Evolutionary conservation across 2,113 vertebrate species (phyloP).

Genomic region (Hippopotamus amphibius): DNA sequence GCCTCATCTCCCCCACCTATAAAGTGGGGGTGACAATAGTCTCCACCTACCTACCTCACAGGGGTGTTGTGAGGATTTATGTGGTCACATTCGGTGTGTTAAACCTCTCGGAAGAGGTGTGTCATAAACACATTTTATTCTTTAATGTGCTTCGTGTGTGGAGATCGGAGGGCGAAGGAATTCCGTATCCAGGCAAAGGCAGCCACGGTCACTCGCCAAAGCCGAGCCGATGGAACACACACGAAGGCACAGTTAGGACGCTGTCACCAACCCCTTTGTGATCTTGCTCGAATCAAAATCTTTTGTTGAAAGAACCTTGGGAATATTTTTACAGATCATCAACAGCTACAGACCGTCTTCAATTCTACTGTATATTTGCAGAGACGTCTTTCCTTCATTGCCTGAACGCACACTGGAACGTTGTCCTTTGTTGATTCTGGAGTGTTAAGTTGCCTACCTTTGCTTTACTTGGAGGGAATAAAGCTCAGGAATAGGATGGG

Average conservation of each 20-base stretch:
- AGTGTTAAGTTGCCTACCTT: not conserved
- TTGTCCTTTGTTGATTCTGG: not conserved
- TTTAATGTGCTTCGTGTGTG: not conserved
- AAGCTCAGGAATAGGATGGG: constrained; percentile 51
- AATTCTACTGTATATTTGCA: not conserved
- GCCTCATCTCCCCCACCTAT: constrained; percentile 79
- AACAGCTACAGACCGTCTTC: not conserved
- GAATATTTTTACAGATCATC: constrained; percentile 25
- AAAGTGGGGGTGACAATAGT: constrained; percentile 71
- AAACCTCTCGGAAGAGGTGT: constrained; percentile 57
- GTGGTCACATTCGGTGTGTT: constrained; percentile 45
- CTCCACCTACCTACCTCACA: constrained; percentile 84
- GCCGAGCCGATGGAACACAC: not conserved
- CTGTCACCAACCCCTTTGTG: not conserved
- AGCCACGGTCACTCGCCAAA: not conserved
- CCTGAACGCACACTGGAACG: not conserved
- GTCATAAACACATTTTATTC: constrained; percentile 43
- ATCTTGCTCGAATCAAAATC: constrained; percentile 41
- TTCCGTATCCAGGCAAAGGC: not conserved
- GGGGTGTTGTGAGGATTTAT: constrained; percentile 82
- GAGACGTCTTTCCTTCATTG: not conserved
- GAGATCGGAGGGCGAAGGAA: constrained; percentile 11
- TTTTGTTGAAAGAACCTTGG: constrained; percentile 36
- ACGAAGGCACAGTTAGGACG: not conserved
- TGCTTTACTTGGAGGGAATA: constrained; percentile 22